Evolutionary conservation across 2,797 vertebrate genomes (phyloP), one percentile per base, ranked within the genome.

Genomic region (Hippocampus kuda): DNA sequence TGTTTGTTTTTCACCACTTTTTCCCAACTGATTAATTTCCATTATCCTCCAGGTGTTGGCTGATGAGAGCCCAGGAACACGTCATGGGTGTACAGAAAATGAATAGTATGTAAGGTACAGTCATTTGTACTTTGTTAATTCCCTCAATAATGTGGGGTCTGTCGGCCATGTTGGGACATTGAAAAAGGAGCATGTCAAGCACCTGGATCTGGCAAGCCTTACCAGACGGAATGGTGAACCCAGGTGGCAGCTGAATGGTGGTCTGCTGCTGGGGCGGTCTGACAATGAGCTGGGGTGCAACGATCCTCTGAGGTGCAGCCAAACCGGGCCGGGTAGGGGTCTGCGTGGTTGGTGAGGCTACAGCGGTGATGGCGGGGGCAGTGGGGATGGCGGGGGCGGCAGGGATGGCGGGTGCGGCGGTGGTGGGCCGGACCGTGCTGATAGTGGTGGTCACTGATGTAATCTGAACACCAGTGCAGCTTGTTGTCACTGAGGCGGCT

Each of bases 171-270:
- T 18, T 51, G 49, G 18, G 20, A 51, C 49, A 51, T 51, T 51
- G 49, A 18, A 18, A 2, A 51, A 51, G 49, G 16, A 20, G 5
- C 4, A 16, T 48, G 46, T 48, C 51, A 53, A 53, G 51, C 51
- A n/a, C 51, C 22, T 53, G 54, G 54, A 72, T 30, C 30, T 3
- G 30, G 30, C 30, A 30, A 83, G 71, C 78, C 91, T 92, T 92
- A 95, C 94, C 93, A 78, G 87, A 89, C 34, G 93, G 93, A 83
- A 94, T 93, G 75, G 93, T 93, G 84, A 94, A 95, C 68, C 93
- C 94, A 27, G 93, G 91, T 49, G 93, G 93, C 76, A 94, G 90
- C 82, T 94, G 94, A 72, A 94, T 92, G 70, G 93, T 94, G 9
- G 94, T 91, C 86, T 93, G 94, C 72, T 91, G 93, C 60, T 91